phyloP scores from a whole-genome alignment of 2,888 invertebrate genomes.

The Plutella xylostella region DNA sequence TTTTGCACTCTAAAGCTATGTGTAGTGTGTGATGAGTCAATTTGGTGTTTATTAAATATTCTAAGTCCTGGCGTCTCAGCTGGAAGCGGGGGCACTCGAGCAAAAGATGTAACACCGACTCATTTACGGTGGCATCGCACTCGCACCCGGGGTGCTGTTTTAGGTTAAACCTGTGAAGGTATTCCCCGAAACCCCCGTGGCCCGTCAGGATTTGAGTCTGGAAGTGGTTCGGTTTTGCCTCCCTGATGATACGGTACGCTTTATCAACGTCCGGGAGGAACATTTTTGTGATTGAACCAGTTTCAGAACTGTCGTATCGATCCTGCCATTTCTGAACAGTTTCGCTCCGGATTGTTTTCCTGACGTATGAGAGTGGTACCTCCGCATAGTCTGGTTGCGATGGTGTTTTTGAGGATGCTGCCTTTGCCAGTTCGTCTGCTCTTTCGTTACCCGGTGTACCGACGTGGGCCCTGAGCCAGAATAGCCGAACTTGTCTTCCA shows the following conservation, averaged over 20 bases:
- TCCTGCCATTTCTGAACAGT: conserved; percentile 6
- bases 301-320: no score
- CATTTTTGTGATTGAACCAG: not conserved
- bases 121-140: not conserved
- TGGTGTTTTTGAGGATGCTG: conserved; percentile 6
- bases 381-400: conserved; percentile 5
- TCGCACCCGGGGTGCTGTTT: conserved; percentile 7
- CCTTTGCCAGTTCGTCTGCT: conserved; percentile 13
- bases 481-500: not conserved
- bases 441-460: conserved; percentile 12
- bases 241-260: not conserved
- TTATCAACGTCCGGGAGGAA: conserved; percentile 3
- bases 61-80: no score
- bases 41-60: no score
- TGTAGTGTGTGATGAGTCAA: no score
- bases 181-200: conserved; percentile 12
- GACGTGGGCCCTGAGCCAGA: conserved; percentile 12
- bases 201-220: conserved; percentile 10
- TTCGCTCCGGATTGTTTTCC: not conserved
- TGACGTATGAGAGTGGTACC: conserved; percentile 6
- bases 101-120: not conserved
- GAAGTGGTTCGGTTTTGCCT: not conserved
- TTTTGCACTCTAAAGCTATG: no score
- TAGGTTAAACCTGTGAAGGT: conserved; percentile 13
- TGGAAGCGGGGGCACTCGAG: not conserved